A percentile compares a stretch with the other conserved stretches of the same genome.
Conservation (phyloP, 2,113 vertebrate species). For the Aix galericulata region DNA sequence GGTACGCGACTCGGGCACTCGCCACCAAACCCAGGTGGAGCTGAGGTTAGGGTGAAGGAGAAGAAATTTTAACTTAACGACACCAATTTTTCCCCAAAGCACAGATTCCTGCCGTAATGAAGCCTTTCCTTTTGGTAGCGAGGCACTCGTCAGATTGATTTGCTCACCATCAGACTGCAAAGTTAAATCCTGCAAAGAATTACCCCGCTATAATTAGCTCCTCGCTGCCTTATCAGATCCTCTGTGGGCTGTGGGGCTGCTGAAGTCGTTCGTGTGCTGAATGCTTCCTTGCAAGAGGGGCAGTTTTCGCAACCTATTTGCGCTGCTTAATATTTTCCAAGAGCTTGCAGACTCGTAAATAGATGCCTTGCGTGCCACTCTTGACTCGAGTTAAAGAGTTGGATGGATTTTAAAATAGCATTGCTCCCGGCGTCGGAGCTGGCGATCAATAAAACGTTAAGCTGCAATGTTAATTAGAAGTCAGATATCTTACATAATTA, state of each 20-base stretch:
- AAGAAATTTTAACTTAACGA: not conserved
- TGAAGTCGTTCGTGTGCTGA: not conserved
- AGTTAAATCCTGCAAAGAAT: not conserved
- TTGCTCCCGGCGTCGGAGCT: not conserved
- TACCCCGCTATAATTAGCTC: not conserved
- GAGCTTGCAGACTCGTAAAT: not conserved
- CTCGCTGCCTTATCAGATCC: rapidly evolving
- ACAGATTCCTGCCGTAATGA: not conserved
- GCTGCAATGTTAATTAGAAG: conserved; percentile 21
- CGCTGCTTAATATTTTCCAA: not conserved
- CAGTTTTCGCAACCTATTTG: not conserved
- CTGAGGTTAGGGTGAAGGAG: not conserved
- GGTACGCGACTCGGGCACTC: conserved; percentile 63
- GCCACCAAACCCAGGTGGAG: not conserved
- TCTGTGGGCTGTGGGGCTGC: not conserved
- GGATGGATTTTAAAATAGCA: not conserved
- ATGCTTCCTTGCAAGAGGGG: not conserved
- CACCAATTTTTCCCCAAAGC: not conserved
- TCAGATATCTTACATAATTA: not conserved
- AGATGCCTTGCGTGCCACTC: not conserved
- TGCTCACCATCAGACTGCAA: not conserved
- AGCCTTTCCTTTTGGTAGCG: not conserved
- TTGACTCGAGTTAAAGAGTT: not conserved
- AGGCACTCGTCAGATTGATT: not conserved
- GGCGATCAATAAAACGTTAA: not conserved